These are phyloP conservation scores for Patella caerulea DNA, from an alignment of 2,888 invertebrate genomes.

Conservation along the genomic window DNA sequence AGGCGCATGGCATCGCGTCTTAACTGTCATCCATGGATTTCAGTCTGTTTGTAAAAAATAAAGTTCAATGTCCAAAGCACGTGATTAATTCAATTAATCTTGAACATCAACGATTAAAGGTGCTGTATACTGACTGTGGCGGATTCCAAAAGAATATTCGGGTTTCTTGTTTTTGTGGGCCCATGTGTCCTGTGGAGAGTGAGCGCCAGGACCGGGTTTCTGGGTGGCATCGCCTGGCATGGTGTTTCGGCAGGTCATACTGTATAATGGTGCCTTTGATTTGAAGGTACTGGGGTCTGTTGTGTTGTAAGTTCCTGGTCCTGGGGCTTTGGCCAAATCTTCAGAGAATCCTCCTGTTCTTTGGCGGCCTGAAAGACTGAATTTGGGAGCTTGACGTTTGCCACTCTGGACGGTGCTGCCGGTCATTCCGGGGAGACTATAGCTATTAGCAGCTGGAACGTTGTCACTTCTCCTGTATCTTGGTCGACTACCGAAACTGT, in stretches of 20 bases:
- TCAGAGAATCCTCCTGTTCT: constrained; percentile 73
- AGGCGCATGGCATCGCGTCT: too few relatives aligned
- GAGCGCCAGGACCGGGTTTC: constrained; percentile 93
- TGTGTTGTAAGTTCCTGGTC: constrained; percentile 85
- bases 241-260: constrained; percentile 86
- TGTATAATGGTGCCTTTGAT: constrained; percentile 83
- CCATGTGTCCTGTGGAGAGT: constrained; percentile 89
- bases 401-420: constrained; percentile 67
- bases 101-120: constrained; percentile 42
- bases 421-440: constrained; percentile 64
- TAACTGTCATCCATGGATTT: too few relatives aligned
- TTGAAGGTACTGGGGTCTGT: constrained; percentile 77
- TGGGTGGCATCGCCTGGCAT: constrained; percentile 84
- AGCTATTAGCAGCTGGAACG: constrained; percentile 69
- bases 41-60: too few relatives aligned
- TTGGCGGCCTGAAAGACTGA: constrained; percentile 88
- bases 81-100: constrained; percentile 17
- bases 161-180: constrained; percentile 48
- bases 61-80: too few relatives aligned
- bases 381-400: constrained; percentile 80
- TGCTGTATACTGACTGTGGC: constrained; percentile 66
- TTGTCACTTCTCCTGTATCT: constrained; percentile 61
- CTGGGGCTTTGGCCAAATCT: constrained; percentile 72
- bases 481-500: constrained; percentile 67
- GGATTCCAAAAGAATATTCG: constrained; percentile 64